These are phyloP conservation scores for Parauchenoglanis ngamensis DNA, from an alignment of 2,797 vertebrate genomes.

Conservation along the genomic window DNA sequence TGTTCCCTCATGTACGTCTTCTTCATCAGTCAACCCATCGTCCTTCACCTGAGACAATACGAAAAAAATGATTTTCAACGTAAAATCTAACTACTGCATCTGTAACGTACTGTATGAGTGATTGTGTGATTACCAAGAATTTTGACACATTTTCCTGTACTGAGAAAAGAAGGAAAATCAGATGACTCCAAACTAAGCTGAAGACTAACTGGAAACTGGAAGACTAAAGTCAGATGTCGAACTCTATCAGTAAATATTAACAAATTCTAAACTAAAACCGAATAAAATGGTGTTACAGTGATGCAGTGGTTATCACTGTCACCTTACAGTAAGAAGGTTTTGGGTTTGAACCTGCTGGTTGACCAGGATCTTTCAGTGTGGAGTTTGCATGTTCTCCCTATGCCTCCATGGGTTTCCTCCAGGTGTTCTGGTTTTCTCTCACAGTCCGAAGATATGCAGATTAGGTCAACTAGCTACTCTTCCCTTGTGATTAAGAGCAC, in stretches of 20 bases:
- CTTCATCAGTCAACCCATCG: constrained; percentile 65
- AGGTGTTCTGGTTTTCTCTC: no score
- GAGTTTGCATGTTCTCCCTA: no score
- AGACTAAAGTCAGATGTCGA: background rate
- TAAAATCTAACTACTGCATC: background rate
- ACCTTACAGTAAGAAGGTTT: no score
- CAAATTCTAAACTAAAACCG: background rate
- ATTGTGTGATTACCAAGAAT: background rate
- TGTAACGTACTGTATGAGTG: background rate
- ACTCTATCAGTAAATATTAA: background rate
- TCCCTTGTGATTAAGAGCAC: background rate
- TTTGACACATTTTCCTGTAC: background rate
- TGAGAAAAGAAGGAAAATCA: background rate
- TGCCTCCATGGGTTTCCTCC: no score
- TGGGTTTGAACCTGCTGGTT: no score
- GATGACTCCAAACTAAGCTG: background rate
- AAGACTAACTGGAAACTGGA: background rate
- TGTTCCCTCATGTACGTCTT: constrained; percentile 61
- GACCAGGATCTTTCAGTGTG: no score
- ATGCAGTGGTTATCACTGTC: no score
- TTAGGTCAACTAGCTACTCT: no score
- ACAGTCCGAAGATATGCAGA: no score
- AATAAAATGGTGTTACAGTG: no score
- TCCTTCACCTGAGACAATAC: constrained; percentile 75
- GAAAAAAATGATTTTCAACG: background rate